Evolutionary conservation across 2,888 invertebrate genomes (phyloP), one percentile per base, ranked within the genome.

Genomic region (Pedicia rivosa): DNA sequence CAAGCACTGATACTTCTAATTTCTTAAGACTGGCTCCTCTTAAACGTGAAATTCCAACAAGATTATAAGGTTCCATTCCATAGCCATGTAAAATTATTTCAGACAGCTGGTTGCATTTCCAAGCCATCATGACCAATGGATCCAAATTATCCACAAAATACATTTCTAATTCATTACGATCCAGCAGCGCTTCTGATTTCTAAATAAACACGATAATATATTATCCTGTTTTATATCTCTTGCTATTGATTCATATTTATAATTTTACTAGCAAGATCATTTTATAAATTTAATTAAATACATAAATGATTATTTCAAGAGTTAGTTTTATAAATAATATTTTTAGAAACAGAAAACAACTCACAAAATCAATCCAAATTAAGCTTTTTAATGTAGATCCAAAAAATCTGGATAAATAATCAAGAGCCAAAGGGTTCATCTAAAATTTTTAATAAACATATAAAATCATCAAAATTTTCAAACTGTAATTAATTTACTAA

Each of bases 111-210:
- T 59, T 57, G 50, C 71, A 72, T 38, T 65, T 62, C 72, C 72
- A 73, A 10, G 71, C 66, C 52, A 70, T 54, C 68, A 72, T 71
- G 15, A 72, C 67, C 45, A 73, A 64, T 1, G 70, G 69, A 51
- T 72, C 60, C 44, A 57, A 59, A 32, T 52, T 51, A 28, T 50
- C 47, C 33, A 48, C 49, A 37, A 52, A 43, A 42, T 50, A 51
- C 36, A 52, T 47, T 45, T 52, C 53, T 50, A 53, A 52, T 14
- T 52, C 47, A 47, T 52, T 54, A 41, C 52, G 50, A 38, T 52
- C 52, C 46, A 51, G 49, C 47, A 55, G 52, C 44, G 55, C 54
- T 37, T 50, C 53, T 22, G 54, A 36, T 8, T 16, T 51, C 52
- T 52, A 22, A 7, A 6, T 20, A 20, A 6, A 8, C 20, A 20